Base-by-base conservation (phyloP, 30 jellyfish, hydroid and myxozoan species). In the Hydractinia symbiolongicarpus region DNA sequence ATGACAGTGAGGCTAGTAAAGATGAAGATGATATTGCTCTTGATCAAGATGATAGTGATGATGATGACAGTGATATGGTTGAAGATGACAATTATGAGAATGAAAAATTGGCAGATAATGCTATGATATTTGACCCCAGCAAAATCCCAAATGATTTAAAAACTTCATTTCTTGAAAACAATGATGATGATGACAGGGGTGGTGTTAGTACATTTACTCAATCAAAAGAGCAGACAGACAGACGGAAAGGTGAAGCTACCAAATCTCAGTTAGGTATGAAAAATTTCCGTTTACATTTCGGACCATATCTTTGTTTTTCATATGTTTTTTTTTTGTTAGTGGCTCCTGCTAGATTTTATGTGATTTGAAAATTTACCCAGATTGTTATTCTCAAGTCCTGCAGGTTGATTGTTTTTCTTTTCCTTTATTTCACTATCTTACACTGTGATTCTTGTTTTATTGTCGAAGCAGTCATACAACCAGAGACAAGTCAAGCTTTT, bases 211-310 rank as follows among this genome's bases (percentile, higher is more conserved):
- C 40, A 54, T 77, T 30, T 10, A 7, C 11, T 11, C 85, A 20
- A 77, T 44, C 53, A 77, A 77, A 9, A 58, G 10, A 52, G 53
- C 81, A 5, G 79, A 40, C 44, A 5, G 85, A 77, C 19, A 13
- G 9, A 30, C 54, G 82, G 77, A 77, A 77, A 66, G 85, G 85
- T 30, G 54, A 20, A 8, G 85, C 82, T 19, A 77, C 85, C 44
- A 77, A 58, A 54, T 44, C 44, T n/a, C 85, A 77, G 53, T n/a
- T 77, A 8, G 77, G 85, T 77, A 77, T 16, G 13, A 9, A 58
- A 17, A 64, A 51, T 64, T 64, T 64, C 69, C 69, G 1, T 2
- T 30, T 30, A 30, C 2, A 30, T 30, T 30, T n/a, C n/a, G n/a
- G n/a, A n/a, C n/a, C n/a, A n/a, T n/a, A n/a, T n/a, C n/a, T n/a